These are phyloP conservation scores for Spinibarbus caldwelli DNA, from an alignment of 2,797 vertebrate genomes.

Conservation along the genomic window DNA sequence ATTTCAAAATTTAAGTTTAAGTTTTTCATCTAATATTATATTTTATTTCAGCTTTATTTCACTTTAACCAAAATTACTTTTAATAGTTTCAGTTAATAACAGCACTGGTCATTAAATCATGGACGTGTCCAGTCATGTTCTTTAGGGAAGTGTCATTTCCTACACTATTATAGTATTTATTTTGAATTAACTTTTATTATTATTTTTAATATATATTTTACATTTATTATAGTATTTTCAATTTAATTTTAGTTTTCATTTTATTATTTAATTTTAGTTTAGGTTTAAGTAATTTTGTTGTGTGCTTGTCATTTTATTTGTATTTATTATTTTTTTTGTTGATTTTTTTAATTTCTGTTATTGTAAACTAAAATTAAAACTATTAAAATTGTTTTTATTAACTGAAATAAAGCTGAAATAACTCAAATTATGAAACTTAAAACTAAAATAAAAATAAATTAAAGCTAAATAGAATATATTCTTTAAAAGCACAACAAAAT, in stretches of 20 bases:
- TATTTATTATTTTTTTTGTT: not conserved
- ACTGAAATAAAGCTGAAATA: too few relatives aligned
- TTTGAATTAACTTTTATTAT: not conserved
- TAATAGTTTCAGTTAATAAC: not conserved
- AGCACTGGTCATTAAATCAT: not conserved
- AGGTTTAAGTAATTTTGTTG: not conserved
- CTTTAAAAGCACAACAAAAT: not conserved
- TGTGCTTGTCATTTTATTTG: not conserved
- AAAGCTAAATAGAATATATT: too few relatives aligned
- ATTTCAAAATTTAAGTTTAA: not conserved
- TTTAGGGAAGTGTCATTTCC: too few relatives aligned
- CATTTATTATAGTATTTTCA: not conserved
- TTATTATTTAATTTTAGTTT: not conserved
- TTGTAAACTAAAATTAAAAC: not conserved
- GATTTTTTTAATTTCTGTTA: not conserved
- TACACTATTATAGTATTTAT: not conserved
- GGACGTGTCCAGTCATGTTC: not conserved
- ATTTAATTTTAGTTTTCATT: not conserved
- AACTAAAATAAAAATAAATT: too few relatives aligned
- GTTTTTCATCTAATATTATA: not conserved
- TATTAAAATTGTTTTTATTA: not conserved
- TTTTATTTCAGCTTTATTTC: not conserved
- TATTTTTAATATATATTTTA: not conserved
- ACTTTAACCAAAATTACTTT: not conserved
- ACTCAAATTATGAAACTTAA: too few relatives aligned